Evolutionary conservation across 2,797 vertebrate genomes (phyloP).

Genomic region (Phoeniculus purpureus): DNA sequence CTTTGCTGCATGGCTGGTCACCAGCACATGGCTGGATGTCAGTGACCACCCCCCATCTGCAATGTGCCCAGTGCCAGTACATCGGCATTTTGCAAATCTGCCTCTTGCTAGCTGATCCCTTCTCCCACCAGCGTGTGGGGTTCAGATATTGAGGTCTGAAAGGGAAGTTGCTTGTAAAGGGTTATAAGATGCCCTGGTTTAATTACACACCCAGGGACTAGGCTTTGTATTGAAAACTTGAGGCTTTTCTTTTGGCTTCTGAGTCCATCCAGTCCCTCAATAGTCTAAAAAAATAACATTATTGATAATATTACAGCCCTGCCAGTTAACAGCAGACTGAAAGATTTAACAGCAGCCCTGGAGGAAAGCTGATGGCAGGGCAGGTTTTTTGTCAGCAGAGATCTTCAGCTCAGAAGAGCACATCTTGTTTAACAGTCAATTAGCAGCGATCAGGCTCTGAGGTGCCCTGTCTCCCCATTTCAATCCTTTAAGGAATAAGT

Average conservation of each 20-base stretch:
- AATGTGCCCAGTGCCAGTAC: neutral
- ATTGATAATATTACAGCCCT: neutral
- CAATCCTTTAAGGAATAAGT: conserved; percentile 39
- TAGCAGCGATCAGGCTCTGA: conserved; percentile 23
- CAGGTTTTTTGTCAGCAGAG: neutral
- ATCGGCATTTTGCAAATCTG: neutral
- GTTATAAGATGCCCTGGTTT: neutral
- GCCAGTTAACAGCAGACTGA: neutral
- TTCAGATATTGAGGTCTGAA: neutral
- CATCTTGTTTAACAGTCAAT: conserved; percentile 43
- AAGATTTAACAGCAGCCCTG: neutral
- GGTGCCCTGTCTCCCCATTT: neutral
- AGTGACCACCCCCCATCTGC: conserved; percentile 16
- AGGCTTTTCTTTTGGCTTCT: neutral
- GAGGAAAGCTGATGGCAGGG: neutral
- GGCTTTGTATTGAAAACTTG: neutral
- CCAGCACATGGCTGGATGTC: neutral
- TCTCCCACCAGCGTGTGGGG: neutral
- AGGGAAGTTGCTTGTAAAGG: neutral
- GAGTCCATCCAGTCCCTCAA: neutral
- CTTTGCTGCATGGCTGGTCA: neutral
- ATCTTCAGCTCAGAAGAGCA: conserved; percentile 26
- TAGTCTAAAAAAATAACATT: neutral
- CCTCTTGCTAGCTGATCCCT: neutral
- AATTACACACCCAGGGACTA: neutral